A percentile compares a stretch with the other conserved stretches of the same genome.
phyloP scores from a whole-genome alignment of 2,888 invertebrate genomes.

The Brachyptera putata region DNA sequence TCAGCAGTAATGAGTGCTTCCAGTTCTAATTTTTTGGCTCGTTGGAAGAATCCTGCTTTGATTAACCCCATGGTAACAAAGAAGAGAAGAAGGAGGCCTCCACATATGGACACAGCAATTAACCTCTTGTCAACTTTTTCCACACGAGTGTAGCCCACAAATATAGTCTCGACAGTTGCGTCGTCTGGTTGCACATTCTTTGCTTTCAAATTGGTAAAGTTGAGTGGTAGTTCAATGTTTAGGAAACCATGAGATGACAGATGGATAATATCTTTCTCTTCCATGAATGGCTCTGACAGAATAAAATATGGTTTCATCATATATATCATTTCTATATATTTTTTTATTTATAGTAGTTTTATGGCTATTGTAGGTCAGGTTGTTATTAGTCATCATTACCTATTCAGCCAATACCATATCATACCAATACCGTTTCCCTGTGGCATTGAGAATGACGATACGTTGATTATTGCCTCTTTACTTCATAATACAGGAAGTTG shows the following conservation, averaged over 20 bases:
- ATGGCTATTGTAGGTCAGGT: no score
- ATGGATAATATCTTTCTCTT: background rate
- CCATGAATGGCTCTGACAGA: background rate
- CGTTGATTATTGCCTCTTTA: no score
- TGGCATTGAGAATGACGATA: no score
- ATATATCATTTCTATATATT: no score
- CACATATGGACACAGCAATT: background rate
- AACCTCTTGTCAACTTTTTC: background rate
- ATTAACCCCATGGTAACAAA: conserved; percentile 10
- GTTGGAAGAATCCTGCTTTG: conserved; percentile 22
- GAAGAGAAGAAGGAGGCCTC: conserved; percentile 10
- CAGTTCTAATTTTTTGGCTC: conserved; percentile 18
- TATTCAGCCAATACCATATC: no score
- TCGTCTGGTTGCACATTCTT: background rate
- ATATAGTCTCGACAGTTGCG: background rate
- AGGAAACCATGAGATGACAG: background rate
- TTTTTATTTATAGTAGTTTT: no score
- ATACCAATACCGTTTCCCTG: no score
- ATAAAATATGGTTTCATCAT: no score
- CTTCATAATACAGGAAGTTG: no score
- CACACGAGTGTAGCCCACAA: background rate
- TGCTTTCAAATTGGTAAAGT: background rate
- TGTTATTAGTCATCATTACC: no score
- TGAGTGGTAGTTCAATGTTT: background rate
- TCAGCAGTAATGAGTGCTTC: conserved; percentile 4